Conservation (phyloP, 2,888 invertebrate species). For the Coelogynopora nodosa region DNA sequence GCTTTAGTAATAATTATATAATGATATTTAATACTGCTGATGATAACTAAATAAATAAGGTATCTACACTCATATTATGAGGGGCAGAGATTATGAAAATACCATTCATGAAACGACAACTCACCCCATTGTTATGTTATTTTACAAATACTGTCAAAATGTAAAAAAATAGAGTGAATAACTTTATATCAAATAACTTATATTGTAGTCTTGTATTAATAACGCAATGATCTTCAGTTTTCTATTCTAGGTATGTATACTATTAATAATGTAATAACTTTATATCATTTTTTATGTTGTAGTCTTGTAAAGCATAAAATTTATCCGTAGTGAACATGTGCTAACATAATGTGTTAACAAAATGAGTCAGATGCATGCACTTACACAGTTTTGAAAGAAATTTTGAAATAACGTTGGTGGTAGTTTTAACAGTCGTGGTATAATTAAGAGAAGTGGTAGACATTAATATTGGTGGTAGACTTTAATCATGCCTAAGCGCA, state of each 20-base stretch:
- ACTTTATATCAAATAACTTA: neutral
- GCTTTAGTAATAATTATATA: too few relatives aligned
- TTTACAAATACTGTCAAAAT: neutral
- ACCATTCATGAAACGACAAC: neutral
- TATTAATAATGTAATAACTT: neutral
- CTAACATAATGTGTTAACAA: too few relatives aligned
- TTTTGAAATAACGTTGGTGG: neutral
- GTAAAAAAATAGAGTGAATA: neutral
- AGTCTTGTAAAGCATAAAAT: too few relatives aligned
- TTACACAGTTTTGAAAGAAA: neutral
- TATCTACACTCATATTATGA: neutral
- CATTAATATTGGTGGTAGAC: too few relatives aligned
- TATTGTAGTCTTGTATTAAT: neutral
- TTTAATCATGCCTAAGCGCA: neutral
- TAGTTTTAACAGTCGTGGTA: neutral
- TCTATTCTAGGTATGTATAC: too few relatives aligned
- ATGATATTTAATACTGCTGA: too few relatives aligned
- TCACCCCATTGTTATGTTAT: neutral
- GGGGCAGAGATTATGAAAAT: neutral
- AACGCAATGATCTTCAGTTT: too few relatives aligned
- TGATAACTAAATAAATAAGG: neutral
- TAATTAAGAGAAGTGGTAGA: neutral
- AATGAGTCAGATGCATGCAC: neutral
- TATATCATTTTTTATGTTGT: too few relatives aligned
- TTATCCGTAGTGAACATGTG: too few relatives aligned